Evolutionary conservation across 2,888 invertebrate species (phyloP), one percentile per base, ranked within the genome.

Genomic region (Conus canariensis): DNA sequence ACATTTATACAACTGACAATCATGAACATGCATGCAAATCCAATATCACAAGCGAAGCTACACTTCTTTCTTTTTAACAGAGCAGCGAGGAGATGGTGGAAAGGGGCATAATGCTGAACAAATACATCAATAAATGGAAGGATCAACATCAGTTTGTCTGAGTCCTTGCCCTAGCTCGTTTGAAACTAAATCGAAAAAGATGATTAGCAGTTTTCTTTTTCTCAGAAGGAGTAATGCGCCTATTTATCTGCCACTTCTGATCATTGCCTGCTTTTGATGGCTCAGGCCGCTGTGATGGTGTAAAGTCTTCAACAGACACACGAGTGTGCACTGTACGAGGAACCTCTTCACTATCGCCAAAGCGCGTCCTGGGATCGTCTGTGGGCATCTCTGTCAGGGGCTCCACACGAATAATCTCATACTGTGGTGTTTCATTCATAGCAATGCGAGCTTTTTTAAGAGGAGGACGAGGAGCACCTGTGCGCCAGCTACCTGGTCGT

Each of bases 241-340:
- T 64, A 82, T 90, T 87, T 22, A 90, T 89, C 30, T 64, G 77
- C 90, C 90, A 90, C 83, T 90, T 90, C n/a, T 87, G 89, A 64
- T 87, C 90, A 70, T 45, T 30, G 30, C 56, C 45, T 12, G 74
- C 19, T 77, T 74, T 85, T 1, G 56, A 25, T 9, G 89, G 4
- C 9, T 60, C 87, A 9, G 77, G 16, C 7, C n/a, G 12, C 22
- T 25, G 25, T 12, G 30, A 5, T 2, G 82, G 25, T 12, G 74
- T 59, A 19, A 87, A 16, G 14, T 87, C 82, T n/a, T 90, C 89
- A 14, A 56, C 86, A 59, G 87, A 56, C n/a, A 90, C 87, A 12
- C 87, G 89, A 1, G 90, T 90, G 87, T 90, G 90, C 19, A 90
- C 90, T 45, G 90, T 90, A 70, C 89, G 90, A 25, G 85, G 70